Percentiles rank a stretch among this genome's conserved stretches.
Evolutionary conservation across 2,113 vertebrate species (phyloP).

Genomic region (Fulmarus glacialis): DNA sequence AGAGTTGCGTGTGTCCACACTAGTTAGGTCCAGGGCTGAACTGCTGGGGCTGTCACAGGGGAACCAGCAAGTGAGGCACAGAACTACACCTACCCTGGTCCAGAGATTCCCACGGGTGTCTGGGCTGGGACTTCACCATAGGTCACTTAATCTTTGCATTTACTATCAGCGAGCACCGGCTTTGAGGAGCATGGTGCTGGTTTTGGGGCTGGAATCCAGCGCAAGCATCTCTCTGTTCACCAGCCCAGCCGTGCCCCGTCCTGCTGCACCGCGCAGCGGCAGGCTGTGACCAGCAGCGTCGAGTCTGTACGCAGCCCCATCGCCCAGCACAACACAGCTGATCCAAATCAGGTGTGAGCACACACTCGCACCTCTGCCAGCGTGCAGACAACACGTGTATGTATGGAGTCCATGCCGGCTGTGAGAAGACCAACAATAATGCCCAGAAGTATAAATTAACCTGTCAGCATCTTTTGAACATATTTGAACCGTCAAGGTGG

Average conservation of each 20-base stretch:
- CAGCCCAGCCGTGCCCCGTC: accelerated
- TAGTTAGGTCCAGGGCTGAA: not conserved
- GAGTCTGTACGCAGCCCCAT: not conserved
- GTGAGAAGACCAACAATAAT: not conserved
- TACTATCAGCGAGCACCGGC: not conserved
- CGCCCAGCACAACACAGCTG: not conserved
- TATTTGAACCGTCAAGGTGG: not conserved
- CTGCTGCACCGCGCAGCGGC: accelerated
- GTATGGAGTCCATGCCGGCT: accelerated
- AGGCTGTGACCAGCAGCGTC: not conserved
- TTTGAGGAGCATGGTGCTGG: not conserved
- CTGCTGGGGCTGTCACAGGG: not conserved
- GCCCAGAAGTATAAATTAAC: not conserved
- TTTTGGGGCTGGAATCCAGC: not conserved
- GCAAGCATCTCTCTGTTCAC: accelerated
- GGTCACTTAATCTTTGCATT: not conserved
- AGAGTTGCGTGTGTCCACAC: not conserved
- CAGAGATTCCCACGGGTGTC: too few species aligned
- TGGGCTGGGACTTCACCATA: not conserved
- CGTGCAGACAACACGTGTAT: accelerated
- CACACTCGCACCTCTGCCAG: not conserved
- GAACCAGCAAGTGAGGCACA: not conserved
- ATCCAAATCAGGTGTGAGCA: not conserved
- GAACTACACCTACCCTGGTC: not conserved
- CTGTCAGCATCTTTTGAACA: not conserved